phyloP scores from a whole-genome alignment of 2,797 vertebrate species.

The Pipistrellus pipistrellus region DNA sequence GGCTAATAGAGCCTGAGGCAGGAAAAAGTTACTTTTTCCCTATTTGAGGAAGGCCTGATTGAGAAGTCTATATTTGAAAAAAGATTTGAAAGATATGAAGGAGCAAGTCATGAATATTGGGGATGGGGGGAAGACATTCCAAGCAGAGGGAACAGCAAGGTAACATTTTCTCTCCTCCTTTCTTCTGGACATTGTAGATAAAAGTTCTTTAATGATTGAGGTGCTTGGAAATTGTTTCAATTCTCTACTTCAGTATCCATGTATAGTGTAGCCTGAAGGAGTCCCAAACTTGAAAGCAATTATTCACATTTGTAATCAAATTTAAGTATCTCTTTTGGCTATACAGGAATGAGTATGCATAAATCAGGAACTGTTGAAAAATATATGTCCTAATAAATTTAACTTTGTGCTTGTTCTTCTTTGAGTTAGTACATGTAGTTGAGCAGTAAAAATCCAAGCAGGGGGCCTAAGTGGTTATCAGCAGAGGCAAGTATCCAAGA shows the following conservation, averaged over 20 bases:
- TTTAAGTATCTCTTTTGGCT: conserved; percentile 38
- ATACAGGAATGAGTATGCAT: neutral
- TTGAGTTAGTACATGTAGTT: neutral
- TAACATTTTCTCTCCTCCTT: neutral
- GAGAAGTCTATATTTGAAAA: neutral
- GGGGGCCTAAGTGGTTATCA: neutral
- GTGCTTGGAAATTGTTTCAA: conserved; percentile 19
- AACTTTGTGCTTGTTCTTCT: neutral
- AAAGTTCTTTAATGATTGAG: neutral
- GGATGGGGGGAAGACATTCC: neutral
- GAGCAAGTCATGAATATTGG: neutral
- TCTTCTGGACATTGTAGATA: neutral
- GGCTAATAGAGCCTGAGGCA: neutral
- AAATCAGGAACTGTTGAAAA: neutral
- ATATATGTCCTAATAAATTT: neutral
- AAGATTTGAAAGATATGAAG: neutral
- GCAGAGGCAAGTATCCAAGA: neutral
- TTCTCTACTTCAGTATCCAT: neutral
- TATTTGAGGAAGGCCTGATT: neutral
- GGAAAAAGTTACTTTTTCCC: neutral
- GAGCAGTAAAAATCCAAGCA: neutral
- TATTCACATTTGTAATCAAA: conserved; percentile 15
- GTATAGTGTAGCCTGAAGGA: neutral
- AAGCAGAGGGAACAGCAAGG: neutral
- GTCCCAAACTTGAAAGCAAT: conserved; percentile 6